These are phyloP conservation scores for Drosophila willistoni DNA, from an alignment of 1,140 invertebrate genomes.

Conservation along the genomic window DNA sequence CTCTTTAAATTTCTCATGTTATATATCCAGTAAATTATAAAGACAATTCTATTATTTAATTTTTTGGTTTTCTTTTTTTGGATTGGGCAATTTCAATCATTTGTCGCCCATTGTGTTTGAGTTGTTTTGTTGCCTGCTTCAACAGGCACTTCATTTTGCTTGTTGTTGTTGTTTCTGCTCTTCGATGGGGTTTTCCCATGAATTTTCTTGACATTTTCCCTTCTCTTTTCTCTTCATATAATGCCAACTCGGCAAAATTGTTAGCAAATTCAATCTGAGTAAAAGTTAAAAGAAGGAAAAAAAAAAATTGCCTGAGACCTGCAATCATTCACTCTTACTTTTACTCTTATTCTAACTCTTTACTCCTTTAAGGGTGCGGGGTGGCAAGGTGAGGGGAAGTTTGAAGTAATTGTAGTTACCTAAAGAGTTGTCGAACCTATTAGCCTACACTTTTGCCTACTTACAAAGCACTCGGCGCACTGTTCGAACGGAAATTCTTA, in stretches of 20 bases:
- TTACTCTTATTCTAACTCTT: slow-evolving; percentile 7
- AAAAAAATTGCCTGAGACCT: slow-evolving; percentile 20
- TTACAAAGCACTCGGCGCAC: not conserved
- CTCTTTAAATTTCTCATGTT: too few species aligned
- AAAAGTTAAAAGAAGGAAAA: slow-evolving; percentile 42
- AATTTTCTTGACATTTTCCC: slow-evolving; percentile 12
- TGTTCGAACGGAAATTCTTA: slow-evolving; percentile 35
- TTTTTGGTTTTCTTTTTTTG: too few species aligned
- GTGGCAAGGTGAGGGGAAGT: not conserved
- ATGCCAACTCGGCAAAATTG: slow-evolving; percentile 62
- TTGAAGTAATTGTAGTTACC: slow-evolving; percentile 26
- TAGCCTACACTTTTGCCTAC: not conserved
- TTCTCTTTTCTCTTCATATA: slow-evolving; percentile 28
- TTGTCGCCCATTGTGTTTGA: slow-evolving; percentile 19
- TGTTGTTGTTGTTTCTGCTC: slow-evolving; percentile 33
- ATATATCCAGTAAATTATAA: too few species aligned
- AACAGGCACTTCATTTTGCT: slow-evolving; percentile 44
- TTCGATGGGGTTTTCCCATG: slow-evolving; percentile 21
- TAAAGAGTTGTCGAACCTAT: slow-evolving; percentile 17
- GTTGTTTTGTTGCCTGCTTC: slow-evolving; percentile 44
- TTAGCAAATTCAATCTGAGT: slow-evolving; percentile 73
- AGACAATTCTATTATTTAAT: too few species aligned
- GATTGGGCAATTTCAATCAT: not conserved
- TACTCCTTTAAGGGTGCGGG: not conserved
- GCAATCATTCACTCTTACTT: not conserved